These are phyloP conservation scores for Crotalus helleri DNA, from an alignment of 2,113 vertebrate genomes.

Conservation along the genomic window DNA sequence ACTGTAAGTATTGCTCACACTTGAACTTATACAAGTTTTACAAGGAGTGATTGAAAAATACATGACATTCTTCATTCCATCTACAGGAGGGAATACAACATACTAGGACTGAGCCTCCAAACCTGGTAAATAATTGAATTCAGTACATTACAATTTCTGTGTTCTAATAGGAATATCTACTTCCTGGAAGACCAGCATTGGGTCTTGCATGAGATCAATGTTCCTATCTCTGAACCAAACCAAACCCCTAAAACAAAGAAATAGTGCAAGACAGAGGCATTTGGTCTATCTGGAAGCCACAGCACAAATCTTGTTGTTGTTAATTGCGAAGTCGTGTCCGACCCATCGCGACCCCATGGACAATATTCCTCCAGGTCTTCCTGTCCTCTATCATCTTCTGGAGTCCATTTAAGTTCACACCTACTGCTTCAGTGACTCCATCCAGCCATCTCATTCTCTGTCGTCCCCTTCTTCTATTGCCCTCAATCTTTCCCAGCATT, in stretches of 20 bases:
- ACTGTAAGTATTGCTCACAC: background rate
- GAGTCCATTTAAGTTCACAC: too few species aligned
- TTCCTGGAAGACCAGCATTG: background rate
- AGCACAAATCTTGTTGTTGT: background rate
- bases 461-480: too few species aligned
- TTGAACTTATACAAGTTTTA: background rate
- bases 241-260: background rate
- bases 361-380: too few species aligned
- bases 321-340: too few species aligned
- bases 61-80: background rate
- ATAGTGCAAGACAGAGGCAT: background rate
- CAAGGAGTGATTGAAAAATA: background rate
- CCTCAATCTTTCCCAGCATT: too few species aligned
- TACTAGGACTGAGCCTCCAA: background rate
- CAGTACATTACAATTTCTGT: background rate
- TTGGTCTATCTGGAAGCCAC: background rate
- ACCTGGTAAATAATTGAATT: background rate
- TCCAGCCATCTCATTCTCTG: too few species aligned
- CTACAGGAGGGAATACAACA: background rate
- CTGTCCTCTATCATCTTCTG: too few species aligned
- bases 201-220: background rate
- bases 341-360: too few species aligned
- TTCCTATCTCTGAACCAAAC: background rate
- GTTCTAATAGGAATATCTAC: background rate
- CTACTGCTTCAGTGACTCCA: too few species aligned